Conservation (phyloP, 1,140 invertebrate species). For the Drosophila oshimai region DNA sequence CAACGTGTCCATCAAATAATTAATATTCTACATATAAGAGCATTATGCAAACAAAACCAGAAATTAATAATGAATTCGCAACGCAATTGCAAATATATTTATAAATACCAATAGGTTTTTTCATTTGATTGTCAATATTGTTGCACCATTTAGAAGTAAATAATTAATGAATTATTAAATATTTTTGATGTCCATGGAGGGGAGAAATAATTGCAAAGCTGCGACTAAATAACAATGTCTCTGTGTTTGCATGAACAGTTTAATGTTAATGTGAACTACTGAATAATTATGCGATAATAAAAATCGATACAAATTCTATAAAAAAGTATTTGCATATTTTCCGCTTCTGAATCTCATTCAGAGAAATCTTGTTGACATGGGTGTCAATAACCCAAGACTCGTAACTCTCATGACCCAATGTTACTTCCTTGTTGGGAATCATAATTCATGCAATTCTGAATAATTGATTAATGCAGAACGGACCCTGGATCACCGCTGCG, state of each 20-base stretch:
- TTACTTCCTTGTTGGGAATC: neutral
- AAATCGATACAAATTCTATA: conserved; percentile 14
- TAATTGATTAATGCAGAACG: conserved; percentile 65
- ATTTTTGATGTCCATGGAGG: conserved; percentile 34
- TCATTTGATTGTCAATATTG: conserved; percentile 40
- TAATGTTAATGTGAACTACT: conserved; percentile 41
- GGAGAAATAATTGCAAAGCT: neutral
- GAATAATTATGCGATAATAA: conserved; percentile 42
- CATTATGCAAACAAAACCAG: conserved; percentile 7
- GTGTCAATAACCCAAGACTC: too few species aligned
- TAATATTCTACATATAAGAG: conserved; percentile 14
- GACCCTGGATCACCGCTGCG: conserved; percentile 41
- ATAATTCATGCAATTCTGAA: conserved; percentile 60
- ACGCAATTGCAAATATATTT: conserved; percentile 4
- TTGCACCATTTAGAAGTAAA: conserved; percentile 60
- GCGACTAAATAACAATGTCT: neutral
- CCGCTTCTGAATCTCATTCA: too few species aligned
- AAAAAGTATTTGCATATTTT: neutral
- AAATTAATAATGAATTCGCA: conserved; percentile 12
- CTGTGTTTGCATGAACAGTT: conserved; percentile 33
- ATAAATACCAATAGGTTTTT: conserved; percentile 12
- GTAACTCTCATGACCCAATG: neutral
- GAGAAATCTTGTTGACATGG: too few species aligned
- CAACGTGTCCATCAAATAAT: conserved; percentile 27
- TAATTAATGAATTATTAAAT: conserved; percentile 52